These are phyloP conservation scores for Drosophila dunni DNA, from an alignment of 1,140 invertebrate species.

Conservation along the genomic window DNA sequence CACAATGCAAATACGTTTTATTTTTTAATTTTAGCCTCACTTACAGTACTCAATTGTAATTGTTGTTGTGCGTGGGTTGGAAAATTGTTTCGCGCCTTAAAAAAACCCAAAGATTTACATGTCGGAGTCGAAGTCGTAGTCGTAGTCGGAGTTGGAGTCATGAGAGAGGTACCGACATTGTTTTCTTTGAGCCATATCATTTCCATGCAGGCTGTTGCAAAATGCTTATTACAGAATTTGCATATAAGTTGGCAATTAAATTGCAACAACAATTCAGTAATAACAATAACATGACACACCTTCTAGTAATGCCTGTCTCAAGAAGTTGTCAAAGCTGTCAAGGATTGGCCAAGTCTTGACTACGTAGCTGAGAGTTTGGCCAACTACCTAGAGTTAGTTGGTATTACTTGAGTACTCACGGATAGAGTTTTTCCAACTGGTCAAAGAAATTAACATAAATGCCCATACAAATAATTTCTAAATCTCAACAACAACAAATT, in stretches of 20 bases:
- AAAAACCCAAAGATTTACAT: constrained; percentile 39
- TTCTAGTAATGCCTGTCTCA: constrained; percentile 31
- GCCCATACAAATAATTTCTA: constrained; percentile 66
- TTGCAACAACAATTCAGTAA: constrained; percentile 45
- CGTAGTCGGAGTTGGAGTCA: background rate
- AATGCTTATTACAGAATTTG: constrained; percentile 76
- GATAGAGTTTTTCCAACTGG: constrained; percentile 19
- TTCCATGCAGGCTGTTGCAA: constrained; percentile 38
- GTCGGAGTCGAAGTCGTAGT: too few relatives aligned
- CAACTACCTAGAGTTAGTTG: constrained; percentile 7
- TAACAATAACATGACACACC: constrained; percentile 62
- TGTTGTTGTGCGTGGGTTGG: constrained; percentile 63
- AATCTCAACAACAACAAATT: constrained; percentile 35
- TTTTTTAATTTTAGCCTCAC: constrained; percentile 7
- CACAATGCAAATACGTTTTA: constrained; percentile 60
- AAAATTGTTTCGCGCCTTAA: constrained; percentile 77
- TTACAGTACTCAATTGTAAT: constrained; percentile 11
- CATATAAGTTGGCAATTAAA: constrained; percentile 82
- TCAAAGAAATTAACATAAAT: constrained; percentile 66
- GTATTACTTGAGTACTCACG: constrained; percentile 13
- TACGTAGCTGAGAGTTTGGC: background rate
- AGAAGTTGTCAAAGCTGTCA: constrained; percentile 51
- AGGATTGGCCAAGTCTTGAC: constrained; percentile 60
- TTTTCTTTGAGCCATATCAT: constrained; percentile 51
- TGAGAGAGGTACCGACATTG: constrained; percentile 39